phyloP scores from a whole-genome alignment of 2,888 invertebrate genomes.

The Eupithecia insigniata region DNA sequence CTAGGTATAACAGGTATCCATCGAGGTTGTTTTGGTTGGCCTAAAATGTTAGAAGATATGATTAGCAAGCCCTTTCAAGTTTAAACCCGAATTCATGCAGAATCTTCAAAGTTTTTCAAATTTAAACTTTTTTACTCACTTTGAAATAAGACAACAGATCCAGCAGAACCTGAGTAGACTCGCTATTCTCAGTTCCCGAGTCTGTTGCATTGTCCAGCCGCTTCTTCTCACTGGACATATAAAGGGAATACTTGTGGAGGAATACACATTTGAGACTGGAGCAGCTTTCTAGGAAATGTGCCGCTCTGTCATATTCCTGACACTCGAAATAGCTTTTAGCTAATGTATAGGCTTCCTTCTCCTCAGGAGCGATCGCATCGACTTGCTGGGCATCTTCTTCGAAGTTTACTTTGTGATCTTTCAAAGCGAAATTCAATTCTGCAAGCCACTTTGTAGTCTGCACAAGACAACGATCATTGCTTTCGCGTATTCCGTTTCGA shows the following conservation, averaged over 20 bases:
- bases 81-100: neutral
- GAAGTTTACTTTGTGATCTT: constrained; percentile 85
- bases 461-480: constrained; percentile 90
- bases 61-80: neutral
- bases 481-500: constrained; percentile 83
- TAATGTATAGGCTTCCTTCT: constrained; percentile 89
- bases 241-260: constrained; percentile 93
- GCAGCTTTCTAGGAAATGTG: constrained; percentile 90
- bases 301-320: constrained; percentile 95
- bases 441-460: constrained; percentile 95
- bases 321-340: constrained; percentile 95
- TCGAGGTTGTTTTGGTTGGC: constrained; percentile 89
- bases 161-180: constrained; percentile 74
- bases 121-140: constrained; percentile 52
- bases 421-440: constrained; percentile 91
- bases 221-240: constrained; percentile 95
- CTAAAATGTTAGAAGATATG: constrained; percentile 54
- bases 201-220: constrained; percentile 89
- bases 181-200: constrained; percentile 69
- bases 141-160: constrained; percentile 78
- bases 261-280: constrained; percentile 90
- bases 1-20: constrained; percentile 94
- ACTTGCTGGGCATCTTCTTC: constrained; percentile 76
- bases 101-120: neutral
- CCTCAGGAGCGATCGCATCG: constrained; percentile 82